Percentiles rank a stretch among this genome's conserved stretches.
Conservation (phyloP, 1,140 invertebrate species). For the Drosophila athabasca region DNA sequence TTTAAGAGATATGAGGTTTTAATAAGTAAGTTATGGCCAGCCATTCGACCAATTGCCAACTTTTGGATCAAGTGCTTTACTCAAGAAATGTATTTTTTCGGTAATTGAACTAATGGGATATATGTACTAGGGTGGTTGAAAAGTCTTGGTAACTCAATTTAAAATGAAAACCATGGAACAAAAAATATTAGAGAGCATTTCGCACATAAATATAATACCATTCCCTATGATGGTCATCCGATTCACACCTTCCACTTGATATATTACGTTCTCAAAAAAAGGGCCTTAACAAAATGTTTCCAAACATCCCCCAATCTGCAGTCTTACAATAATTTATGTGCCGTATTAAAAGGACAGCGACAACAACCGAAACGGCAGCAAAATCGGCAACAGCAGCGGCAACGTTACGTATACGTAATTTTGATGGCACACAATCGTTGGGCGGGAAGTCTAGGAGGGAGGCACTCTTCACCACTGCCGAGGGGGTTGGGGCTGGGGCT, state of each 20-base stretch:
- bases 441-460: conserved; percentile 4
- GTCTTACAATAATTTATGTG: conserved; percentile 81
- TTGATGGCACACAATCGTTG: conserved; percentile 65
- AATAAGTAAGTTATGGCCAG: conserved; percentile 62
- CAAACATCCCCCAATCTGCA: conserved; percentile 74
- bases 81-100: conserved; percentile 1
- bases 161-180: neutral
- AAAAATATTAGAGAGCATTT: conserved; percentile 9
- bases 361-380: conserved; percentile 50
- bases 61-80: conserved; percentile 33
- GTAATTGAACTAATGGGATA: conserved; percentile 27
- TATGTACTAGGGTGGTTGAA: neutral
- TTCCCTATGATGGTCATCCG: conserved; percentile 47
- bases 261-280: conserved; percentile 41
- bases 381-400: conserved; percentile 24
- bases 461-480: conserved; percentile 11
- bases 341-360: conserved; percentile 79
- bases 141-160: neutral
- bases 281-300: conserved; percentile 63
- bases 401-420: conserved; percentile 78
- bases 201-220: conserved; percentile 8
- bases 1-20: conserved; percentile 68
- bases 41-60: conserved; percentile 23
- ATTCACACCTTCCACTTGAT: conserved; percentile 71
- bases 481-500: neutral